Evolutionary conservation across 1,140 invertebrate genomes (phyloP).

Genomic region (Sycophila sp.): DNA sequence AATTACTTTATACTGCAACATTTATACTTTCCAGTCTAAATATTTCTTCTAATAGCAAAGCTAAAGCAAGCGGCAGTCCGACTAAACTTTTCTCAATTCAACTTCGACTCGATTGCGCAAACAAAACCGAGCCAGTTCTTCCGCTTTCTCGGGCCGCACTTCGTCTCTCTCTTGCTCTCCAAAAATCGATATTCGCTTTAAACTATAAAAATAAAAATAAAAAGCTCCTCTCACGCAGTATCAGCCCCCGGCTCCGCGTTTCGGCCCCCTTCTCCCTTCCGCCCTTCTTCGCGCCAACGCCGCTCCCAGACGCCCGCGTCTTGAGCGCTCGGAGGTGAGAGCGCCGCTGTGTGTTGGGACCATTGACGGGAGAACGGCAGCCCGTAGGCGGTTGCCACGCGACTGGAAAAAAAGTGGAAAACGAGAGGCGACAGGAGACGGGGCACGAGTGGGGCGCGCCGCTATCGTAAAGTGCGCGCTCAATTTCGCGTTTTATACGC

Average conservation of each 20-base stretch:
- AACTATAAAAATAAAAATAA: slow-evolving; percentile 6
- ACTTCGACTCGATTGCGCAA: neutral
- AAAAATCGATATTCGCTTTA: neutral
- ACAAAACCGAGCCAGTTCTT: neutral
- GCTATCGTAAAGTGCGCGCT: neutral
- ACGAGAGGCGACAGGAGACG: too few relatives aligned
- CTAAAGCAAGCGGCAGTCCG: too few relatives aligned
- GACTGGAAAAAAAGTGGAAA: slow-evolving; percentile 19
- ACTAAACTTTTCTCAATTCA: neutral
- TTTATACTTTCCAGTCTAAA: too few relatives aligned
- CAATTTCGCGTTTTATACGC: slow-evolving; percentile 21
- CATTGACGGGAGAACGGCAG: slow-evolving; percentile 12
- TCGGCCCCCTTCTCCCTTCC: neutral
- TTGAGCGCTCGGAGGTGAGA: neutral
- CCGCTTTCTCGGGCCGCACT: neutral
- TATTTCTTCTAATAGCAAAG: too few relatives aligned
- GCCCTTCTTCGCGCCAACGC: neutral
- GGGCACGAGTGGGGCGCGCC: too few relatives aligned
- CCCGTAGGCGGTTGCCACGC: neutral
- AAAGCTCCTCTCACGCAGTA: neutral
- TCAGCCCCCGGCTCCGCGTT: neutral
- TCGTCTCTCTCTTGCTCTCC: too few relatives aligned
- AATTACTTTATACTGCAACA: too few relatives aligned
- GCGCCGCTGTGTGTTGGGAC: neutral
- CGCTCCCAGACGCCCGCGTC: neutral